Evolutionary conservation across 2,113 vertebrate genomes (phyloP).

Genomic region (Scortum barcoo): DNA sequence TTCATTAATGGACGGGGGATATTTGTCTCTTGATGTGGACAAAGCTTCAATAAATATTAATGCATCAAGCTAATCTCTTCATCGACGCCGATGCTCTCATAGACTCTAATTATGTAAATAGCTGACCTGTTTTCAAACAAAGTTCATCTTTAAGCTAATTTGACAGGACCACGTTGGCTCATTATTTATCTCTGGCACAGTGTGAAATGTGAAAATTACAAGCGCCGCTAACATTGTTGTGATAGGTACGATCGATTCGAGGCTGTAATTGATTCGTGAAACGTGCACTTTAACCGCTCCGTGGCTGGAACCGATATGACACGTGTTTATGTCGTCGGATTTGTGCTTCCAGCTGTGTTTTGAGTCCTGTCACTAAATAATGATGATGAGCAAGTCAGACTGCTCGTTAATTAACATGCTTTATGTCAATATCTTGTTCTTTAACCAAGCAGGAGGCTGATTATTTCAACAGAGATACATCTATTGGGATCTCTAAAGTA

Average conservation of each 20-base stretch:
- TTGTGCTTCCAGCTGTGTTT: not conserved
- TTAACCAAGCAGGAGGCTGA: no score
- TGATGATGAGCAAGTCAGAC: not conserved
- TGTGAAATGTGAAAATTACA: conserved; percentile 37
- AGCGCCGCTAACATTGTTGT: not conserved
- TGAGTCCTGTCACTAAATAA: not conserved
- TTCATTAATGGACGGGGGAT: not conserved
- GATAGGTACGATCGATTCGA: not conserved
- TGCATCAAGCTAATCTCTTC: not conserved
- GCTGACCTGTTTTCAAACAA: conserved; percentile 20
- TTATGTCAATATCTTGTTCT: not conserved
- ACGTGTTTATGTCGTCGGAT: not conserved
- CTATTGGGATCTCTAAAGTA: no score
- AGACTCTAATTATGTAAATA: conserved; percentile 31
- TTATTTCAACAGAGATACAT: no score
- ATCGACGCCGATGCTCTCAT: not conserved
- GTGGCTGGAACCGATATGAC: not conserved
- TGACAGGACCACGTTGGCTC: not conserved
- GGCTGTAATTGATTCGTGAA: not conserved
- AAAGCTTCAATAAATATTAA: not conserved
- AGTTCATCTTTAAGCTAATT: conserved; percentile 17
- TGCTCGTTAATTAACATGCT: not conserved
- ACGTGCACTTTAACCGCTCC: not conserved
- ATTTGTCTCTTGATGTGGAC: not conserved
- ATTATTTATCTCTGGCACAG: conserved; percentile 14